Conservation (phyloP, 2,888 invertebrate species). For the Meliscaeva auricollis region DNA sequence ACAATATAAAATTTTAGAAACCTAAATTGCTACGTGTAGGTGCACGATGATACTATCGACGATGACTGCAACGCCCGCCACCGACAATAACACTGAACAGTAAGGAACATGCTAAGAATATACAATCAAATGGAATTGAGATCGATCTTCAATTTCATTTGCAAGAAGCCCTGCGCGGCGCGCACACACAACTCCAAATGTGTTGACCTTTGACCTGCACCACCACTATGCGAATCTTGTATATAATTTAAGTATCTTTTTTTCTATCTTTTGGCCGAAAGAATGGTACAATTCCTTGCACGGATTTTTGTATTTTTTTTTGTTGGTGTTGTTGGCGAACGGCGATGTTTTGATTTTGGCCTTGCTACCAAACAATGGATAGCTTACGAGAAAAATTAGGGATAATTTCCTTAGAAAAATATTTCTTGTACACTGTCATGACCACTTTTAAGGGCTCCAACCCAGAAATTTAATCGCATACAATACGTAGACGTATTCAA, state of each 20-base stretch:
- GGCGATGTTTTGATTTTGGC: constrained; percentile 48
- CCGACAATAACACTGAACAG: background rate
- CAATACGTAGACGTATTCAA: too few species aligned
- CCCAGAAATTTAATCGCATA: too few species aligned
- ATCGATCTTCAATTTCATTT: constrained; percentile 56
- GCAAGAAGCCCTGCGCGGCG: background rate
- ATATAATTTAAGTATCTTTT: constrained; percentile 21
- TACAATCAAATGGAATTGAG: constrained; percentile 62
- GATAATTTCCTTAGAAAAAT: background rate
- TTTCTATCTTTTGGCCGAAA: constrained; percentile 24
- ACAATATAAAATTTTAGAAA: constrained; percentile 40
- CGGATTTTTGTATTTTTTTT: constrained; percentile 48
- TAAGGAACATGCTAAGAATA: constrained; percentile 32
- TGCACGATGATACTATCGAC: constrained; percentile 12
- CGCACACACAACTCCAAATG: constrained; percentile 58
- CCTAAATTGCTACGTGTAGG: constrained; percentile 65
- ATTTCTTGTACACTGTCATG: too few species aligned
- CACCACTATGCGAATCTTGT: background rate
- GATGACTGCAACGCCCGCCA: background rate
- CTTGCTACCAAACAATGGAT: background rate
- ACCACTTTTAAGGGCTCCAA: too few species aligned
- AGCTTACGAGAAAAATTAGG: background rate
- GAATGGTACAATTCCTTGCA: constrained; percentile 62
- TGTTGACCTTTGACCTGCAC: constrained; percentile 68
- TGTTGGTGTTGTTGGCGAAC: background rate